Conservation (phyloP, 2,113 vertebrate species). For the Chloropsis cyanopogon region DNA sequence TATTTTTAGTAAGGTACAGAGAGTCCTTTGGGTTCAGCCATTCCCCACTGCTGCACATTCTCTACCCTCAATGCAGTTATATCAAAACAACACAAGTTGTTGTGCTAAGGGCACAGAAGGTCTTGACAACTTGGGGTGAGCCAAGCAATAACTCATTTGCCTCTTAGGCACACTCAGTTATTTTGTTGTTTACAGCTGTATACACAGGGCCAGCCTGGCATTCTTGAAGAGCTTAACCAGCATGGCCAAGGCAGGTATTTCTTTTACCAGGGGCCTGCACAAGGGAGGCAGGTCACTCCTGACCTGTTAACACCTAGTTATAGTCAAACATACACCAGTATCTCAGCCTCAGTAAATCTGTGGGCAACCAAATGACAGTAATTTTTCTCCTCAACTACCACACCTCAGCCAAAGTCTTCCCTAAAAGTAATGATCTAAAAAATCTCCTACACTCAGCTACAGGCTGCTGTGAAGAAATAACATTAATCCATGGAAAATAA, state of each 20-base stretch:
- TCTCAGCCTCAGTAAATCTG: neutral
- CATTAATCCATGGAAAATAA: neutral
- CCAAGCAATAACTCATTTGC: neutral
- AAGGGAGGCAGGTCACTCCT: neutral
- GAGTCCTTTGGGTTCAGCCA: neutral
- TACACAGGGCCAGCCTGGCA: neutral
- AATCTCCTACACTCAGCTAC: neutral
- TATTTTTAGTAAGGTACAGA: slow-evolving; percentile 36
- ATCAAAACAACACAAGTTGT: neutral
- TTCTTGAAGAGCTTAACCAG: neutral
- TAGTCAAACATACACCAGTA: neutral
- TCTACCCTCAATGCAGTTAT: neutral
- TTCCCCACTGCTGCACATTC: neutral
- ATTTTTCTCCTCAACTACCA: neutral
- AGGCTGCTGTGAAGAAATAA: neutral
- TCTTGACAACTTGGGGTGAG: neutral
- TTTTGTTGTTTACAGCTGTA: neutral
- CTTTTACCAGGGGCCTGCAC: neutral
- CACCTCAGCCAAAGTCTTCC: neutral
- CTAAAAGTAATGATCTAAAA: neutral
- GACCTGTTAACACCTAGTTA: neutral
- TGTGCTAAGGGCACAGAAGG: neutral
- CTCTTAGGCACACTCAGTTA: neutral
- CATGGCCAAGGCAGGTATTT: rapidly evolving
- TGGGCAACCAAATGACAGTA: neutral